These are phyloP conservation scores for Dipodomys spectabilis DNA, from an alignment of 2,113 vertebrate species.

Conservation along the genomic window DNA sequence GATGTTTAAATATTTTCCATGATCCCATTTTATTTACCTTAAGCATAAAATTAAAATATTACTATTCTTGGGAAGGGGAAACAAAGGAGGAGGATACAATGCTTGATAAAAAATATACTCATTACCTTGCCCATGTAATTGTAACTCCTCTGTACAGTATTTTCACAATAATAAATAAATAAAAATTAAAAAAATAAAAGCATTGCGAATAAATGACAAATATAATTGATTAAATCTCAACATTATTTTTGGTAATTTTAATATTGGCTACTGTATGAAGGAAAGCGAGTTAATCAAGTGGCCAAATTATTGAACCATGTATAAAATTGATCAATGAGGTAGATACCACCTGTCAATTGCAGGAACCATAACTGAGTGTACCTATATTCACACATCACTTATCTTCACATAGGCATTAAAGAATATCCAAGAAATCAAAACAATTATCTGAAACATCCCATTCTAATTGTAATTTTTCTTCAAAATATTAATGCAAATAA, in stretches of 20 bases:
- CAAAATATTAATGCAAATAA: not conserved
- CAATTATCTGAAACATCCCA: not conserved
- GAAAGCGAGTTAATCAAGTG: not conserved
- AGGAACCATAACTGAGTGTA: not conserved
- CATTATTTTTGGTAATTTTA: not conserved
- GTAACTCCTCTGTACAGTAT: too few relatives aligned
- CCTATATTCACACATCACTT: not conserved
- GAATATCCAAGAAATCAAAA: conserved; percentile 26
- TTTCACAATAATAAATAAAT: too few relatives aligned
- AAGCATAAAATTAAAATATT: not conserved
- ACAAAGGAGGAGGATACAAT: too few relatives aligned
- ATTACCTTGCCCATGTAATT: too few relatives aligned
- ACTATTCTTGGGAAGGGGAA: not conserved
- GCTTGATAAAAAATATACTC: too few relatives aligned
- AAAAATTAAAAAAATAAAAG: not conserved
- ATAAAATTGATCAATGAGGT: not conserved
- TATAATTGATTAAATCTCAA: not conserved
- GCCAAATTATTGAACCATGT: conserved; percentile 22
- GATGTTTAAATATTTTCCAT: conserved; percentile 15
- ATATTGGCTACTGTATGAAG: not conserved
- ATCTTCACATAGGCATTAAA: not conserved
- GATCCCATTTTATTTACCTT: not conserved
- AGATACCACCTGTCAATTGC: not conserved
- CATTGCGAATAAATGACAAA: not conserved
- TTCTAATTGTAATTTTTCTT: not conserved